These are phyloP conservation scores for Drosophila mercatorum DNA, from an alignment of 2,888 invertebrate species.

Conservation along the genomic window DNA sequence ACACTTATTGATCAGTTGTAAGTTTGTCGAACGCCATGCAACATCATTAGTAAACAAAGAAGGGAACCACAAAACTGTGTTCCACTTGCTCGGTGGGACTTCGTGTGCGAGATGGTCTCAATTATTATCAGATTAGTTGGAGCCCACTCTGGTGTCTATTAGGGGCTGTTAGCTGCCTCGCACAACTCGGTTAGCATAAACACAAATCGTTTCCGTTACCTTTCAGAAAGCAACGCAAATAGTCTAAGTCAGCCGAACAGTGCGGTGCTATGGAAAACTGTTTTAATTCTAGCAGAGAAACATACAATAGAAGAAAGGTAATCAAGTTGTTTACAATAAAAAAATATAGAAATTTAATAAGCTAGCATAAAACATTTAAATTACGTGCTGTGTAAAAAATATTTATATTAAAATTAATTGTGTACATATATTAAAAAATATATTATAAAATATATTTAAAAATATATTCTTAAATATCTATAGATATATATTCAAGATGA, in stretches of 20 bases:
- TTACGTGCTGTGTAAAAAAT: no score
- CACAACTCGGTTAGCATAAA: slow-evolving; percentile 55
- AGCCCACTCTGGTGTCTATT: slow-evolving; percentile 10
- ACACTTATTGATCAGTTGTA: slow-evolving; percentile 21
- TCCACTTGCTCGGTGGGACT: slow-evolving; percentile 8
- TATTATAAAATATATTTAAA: no score
- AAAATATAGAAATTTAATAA: not conserved
- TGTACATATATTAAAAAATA: no score
- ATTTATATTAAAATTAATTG: no score
- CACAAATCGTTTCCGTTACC: slow-evolving; percentile 76
- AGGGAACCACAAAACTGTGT: slow-evolving; percentile 9
- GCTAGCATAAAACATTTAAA: no score
- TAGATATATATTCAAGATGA: no score
- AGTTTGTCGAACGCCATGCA: slow-evolving; percentile 42
- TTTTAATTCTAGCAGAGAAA: slow-evolving; percentile 73
- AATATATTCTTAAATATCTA: no score
- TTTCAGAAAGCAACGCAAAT: slow-evolving; percentile 84
- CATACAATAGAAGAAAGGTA: slow-evolving; percentile 11
- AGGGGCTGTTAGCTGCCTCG: slow-evolving; percentile 44
- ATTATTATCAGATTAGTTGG: slow-evolving; percentile 39
- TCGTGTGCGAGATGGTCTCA: slow-evolving; percentile 12
- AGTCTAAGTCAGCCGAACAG: slow-evolving; percentile 84
- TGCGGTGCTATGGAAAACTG: slow-evolving; percentile 83
- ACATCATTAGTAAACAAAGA: slow-evolving; percentile 42
- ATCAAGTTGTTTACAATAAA: slow-evolving; percentile 2